Percentiles rank a stretch among this genome's conserved stretches.
These are phyloP conservation scores for Tarsius wallacei DNA, from an alignment of 2,797 vertebrate species.

Conservation along the genomic window DNA sequence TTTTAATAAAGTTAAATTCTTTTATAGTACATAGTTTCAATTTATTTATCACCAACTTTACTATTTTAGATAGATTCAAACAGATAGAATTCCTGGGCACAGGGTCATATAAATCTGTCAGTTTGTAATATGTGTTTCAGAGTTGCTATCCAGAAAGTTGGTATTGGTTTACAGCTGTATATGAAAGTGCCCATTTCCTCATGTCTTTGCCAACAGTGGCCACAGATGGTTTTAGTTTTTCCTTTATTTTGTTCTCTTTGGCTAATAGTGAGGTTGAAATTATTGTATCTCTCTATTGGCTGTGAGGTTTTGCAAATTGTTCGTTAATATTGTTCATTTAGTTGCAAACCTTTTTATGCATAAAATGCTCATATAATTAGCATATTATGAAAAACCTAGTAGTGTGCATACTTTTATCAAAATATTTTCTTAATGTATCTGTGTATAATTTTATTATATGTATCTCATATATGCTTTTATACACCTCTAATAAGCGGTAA, in stretches of 20 bases:
- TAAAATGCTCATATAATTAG: not conserved
- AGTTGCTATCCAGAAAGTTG: not conserved
- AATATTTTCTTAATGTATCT: conserved; percentile 1
- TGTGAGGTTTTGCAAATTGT: not conserved
- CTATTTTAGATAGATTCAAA: conserved; percentile 9
- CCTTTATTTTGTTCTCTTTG: not conserved
- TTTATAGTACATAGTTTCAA: not conserved
- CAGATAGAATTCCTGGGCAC: not conserved
- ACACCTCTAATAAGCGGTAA: not conserved
- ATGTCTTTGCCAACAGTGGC: not conserved
- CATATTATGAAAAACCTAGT: not conserved
- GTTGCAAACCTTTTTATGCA: not conserved
- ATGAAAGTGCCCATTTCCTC: not conserved
- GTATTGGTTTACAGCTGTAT: not conserved
- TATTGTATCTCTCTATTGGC: not conserved
- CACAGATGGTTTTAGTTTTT: conserved; percentile 8
- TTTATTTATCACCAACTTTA: not conserved
- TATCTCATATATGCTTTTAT: not conserved
- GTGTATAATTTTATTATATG: not conserved
- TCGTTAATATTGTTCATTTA: not conserved
- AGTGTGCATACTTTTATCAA: not conserved
- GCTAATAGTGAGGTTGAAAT: not conserved
- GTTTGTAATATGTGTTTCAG: not conserved
- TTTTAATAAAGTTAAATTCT: conserved; percentile 31
- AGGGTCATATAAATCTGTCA: not conserved